Conservation (phyloP, 2,113 vertebrate genomes). For the Nerophis ophidion region DNA sequence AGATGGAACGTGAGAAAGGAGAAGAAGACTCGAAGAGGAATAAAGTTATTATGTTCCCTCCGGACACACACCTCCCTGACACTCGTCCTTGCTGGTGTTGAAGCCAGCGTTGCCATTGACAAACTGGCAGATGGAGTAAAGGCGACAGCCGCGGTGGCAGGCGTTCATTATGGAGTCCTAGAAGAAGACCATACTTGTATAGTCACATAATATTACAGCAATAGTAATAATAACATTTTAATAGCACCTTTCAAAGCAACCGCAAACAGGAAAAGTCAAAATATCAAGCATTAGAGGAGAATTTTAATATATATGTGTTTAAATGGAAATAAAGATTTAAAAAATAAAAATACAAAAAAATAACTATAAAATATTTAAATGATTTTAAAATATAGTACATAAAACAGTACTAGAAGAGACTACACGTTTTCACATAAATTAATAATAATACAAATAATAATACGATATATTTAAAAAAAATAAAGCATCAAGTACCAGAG, state of each 20-base stretch:
- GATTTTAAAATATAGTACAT: no score
- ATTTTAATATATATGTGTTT: no score
- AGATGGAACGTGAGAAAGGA: conserved; percentile 19
- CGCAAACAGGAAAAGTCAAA: not conserved
- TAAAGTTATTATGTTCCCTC: not conserved
- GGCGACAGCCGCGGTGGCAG: conserved; percentile 91
- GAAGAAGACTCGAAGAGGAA: not conserved
- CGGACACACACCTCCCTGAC: conserved; percentile 80
- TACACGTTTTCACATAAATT: no score
- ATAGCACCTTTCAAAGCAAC: no score
- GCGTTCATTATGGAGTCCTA: conserved; percentile 87
- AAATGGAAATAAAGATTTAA: not conserved
- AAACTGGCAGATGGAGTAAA: conserved; percentile 96
- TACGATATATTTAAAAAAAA: no score
- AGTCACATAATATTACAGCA: not conserved
- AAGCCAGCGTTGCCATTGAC: conserved; percentile 85
- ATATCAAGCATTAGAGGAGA: not conserved
- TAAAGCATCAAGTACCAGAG: no score
- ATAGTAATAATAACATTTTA: not conserved
- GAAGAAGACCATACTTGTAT: not conserved
- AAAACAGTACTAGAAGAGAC: no score
- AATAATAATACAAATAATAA: no score
- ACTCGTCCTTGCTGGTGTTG: conserved; percentile 86
- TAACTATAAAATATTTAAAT: no score
- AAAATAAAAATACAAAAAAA: no score